These are phyloP conservation scores for Mohoua ochrocephala DNA, from an alignment of 2,113 vertebrate genomes.

Conservation along the genomic window DNA sequence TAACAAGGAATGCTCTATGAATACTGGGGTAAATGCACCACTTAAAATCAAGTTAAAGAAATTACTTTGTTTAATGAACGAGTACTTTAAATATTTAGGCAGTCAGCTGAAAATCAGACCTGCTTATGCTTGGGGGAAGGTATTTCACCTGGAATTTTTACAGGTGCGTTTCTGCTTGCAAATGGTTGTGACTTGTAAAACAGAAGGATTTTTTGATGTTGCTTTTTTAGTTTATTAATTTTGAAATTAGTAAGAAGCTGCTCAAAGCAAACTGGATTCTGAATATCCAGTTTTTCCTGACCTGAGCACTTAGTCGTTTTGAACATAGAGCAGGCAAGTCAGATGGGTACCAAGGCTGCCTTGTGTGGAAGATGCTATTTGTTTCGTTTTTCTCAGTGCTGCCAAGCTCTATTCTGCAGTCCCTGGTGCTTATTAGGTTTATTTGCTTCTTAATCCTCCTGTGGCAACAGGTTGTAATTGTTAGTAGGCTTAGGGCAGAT, in stretches of 20 bases:
- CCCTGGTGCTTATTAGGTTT: not conserved
- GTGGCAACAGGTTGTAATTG: not conserved
- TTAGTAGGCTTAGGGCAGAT: not conserved
- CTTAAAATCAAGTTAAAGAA: not conserved
- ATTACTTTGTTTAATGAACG: not conserved
- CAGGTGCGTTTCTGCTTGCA: not conserved
- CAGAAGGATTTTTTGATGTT: not conserved
- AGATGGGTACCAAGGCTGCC: not conserved
- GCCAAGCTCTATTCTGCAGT: not conserved
- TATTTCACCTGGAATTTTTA: not conserved
- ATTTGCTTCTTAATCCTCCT: not conserved
- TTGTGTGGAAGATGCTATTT: not conserved
- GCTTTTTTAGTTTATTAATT: not conserved
- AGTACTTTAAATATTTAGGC: not conserved
- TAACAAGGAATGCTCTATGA: not conserved
- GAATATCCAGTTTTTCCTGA: not conserved
- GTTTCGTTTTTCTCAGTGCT: not conserved
- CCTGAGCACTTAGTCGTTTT: fast-evolving
- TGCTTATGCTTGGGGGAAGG: not conserved
- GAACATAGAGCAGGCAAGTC: not conserved
- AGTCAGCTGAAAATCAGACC: not conserved
- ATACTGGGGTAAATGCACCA: not conserved
- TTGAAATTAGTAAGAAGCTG: not conserved
- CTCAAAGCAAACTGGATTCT: not conserved
- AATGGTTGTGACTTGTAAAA: not conserved